These are phyloP conservation scores for Agrotis puta DNA, from an alignment of 2,888 invertebrate genomes.

Conservation along the genomic window DNA sequence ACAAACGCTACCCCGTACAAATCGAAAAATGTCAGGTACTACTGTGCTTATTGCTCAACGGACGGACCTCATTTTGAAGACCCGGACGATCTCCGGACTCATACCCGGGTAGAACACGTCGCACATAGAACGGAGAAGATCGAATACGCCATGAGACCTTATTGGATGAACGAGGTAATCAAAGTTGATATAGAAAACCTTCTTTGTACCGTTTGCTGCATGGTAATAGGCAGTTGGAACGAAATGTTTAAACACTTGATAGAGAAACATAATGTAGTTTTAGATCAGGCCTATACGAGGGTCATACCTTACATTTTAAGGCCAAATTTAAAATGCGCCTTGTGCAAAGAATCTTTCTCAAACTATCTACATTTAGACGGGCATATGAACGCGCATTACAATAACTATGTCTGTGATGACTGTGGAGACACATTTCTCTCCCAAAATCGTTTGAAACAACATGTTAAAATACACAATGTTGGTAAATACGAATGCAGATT, in stretches of 20 bases:
- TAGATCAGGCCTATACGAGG: slow-evolving; percentile 74
- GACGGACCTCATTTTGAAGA: slow-evolving; percentile 69
- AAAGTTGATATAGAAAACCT: slow-evolving; percentile 78
- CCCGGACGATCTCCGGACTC: slow-evolving; percentile 72
- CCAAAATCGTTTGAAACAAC: slow-evolving; percentile 73
- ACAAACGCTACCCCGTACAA: slow-evolving; percentile 82
- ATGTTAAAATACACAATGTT: slow-evolving; percentile 81
- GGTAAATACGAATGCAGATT: slow-evolving; percentile 82
- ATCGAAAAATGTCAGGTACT: slow-evolving; percentile 66
- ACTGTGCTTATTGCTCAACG: slow-evolving; percentile 78
- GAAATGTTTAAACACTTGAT: slow-evolving; percentile 77
- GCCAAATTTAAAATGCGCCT: slow-evolving; percentile 68
- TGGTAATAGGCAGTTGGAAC: slow-evolving; percentile 71
- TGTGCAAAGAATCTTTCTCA: slow-evolving; percentile 72
- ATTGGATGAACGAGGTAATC: slow-evolving; percentile 76
- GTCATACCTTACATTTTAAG: slow-evolving; percentile 76
- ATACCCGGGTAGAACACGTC: slow-evolving; percentile 71
- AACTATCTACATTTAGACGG: slow-evolving; percentile 75
- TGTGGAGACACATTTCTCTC: slow-evolving; percentile 81
- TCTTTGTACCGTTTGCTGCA: slow-evolving; percentile 73
- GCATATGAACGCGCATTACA: slow-evolving; percentile 83
- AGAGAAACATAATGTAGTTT: slow-evolving; percentile 65
- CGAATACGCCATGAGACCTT: slow-evolving; percentile 76
- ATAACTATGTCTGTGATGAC: slow-evolving; percentile 78
- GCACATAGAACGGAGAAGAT: slow-evolving; percentile 65